Conservation (phyloP, 2,888 invertebrate genomes). For the Punctoribates punctum region DNA sequence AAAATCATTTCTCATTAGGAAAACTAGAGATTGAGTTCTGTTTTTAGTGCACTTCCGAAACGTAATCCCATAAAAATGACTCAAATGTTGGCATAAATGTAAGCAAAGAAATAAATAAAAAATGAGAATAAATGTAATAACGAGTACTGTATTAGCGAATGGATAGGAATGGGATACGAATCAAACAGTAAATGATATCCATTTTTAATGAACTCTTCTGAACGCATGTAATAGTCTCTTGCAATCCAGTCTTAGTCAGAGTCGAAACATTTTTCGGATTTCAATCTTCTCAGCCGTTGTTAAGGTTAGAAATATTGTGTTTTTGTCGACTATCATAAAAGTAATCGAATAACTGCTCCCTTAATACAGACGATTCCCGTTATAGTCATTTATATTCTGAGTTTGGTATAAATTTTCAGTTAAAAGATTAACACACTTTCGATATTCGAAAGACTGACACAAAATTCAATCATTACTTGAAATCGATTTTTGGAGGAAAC, state of each 20-base stretch:
- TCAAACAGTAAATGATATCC: conserved; percentile 36
- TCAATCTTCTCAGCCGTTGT: conserved; percentile 21
- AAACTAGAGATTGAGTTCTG: not conserved
- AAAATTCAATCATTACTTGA: too few relatives aligned
- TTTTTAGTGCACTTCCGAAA: not conserved
- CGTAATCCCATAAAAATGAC: conserved; percentile 23
- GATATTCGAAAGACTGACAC: too few relatives aligned
- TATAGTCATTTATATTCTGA: too few relatives aligned
- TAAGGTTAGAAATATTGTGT: conserved; percentile 20
- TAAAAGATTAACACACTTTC: too few relatives aligned
- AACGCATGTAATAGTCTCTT: conserved; percentile 6
- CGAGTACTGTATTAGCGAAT: conserved; percentile 3
- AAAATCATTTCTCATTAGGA: not conserved
- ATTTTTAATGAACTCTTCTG: conserved; percentile 34
- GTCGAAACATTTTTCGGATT: not conserved
- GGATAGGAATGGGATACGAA: conserved; percentile 11
- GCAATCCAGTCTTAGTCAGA: not conserved
- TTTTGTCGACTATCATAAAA: conserved; percentile 6
- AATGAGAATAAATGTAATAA: conserved; percentile 38
- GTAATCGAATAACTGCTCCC: not conserved
- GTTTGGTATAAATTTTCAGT: too few relatives aligned
- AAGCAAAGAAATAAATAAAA: conserved; percentile 34
- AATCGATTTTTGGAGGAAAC: too few relatives aligned
- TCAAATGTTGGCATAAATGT: not conserved
- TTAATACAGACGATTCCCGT: too few relatives aligned